A percentile compares a stretch with the other conserved stretches of the same genome.
Evolutionary conservation across 2,113 vertebrate genomes (phyloP).

Genomic region (Genyomyrus donnyi): DNA sequence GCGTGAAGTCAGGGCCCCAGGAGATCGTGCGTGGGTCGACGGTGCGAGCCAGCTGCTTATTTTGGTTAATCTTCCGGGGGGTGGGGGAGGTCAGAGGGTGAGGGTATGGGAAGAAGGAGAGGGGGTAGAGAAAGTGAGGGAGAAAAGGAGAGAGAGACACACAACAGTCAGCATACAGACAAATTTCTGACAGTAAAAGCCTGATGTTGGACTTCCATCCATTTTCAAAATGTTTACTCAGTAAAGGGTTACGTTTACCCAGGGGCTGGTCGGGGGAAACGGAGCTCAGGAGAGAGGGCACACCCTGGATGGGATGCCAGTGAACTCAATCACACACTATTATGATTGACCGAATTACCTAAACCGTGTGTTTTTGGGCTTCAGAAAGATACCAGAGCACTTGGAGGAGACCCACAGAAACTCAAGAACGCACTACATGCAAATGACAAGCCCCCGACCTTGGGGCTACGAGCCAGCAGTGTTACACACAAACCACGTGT

Average conservation of each 20-base stretch:
- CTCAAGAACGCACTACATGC: background rate
- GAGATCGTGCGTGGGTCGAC: conserved; percentile 82
- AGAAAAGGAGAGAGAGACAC: background rate
- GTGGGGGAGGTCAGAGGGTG: background rate
- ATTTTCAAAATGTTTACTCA: background rate
- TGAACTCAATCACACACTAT: background rate
- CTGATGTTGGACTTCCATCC: background rate
- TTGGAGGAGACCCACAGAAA: background rate
- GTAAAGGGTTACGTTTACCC: background rate
- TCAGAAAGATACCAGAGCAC: background rate
- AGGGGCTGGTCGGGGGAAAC: background rate
- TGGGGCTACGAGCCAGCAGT: background rate
- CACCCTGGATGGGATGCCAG: background rate
- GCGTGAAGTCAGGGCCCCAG: conserved; percentile 92
- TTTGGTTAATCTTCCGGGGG: conserved; percentile 79
- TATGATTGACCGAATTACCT: background rate
- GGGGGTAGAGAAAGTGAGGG: background rate
- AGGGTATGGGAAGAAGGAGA: background rate
- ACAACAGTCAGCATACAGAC: background rate
- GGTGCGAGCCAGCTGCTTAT: conserved; percentile 72
- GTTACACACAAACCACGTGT: background rate
- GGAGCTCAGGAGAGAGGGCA: background rate
- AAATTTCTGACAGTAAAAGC: background rate
- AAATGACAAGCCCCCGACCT: background rate
- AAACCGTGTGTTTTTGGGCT: background rate